Conservation (phyloP, 1,140 invertebrate genomes). For the Bombus superbus region DNA sequence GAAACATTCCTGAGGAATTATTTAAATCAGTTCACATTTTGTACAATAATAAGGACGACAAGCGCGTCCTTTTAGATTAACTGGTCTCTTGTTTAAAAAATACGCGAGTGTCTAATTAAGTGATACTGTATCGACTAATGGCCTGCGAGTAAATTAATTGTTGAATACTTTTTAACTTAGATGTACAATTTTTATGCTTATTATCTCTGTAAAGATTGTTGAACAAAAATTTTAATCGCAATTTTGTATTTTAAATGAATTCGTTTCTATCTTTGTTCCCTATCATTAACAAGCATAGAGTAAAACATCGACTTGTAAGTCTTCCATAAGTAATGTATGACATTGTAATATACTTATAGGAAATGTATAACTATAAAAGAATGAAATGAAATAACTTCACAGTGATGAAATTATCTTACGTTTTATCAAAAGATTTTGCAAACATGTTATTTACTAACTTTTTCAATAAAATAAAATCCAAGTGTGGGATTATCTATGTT, state of each 20-base stretch:
- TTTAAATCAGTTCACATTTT: conserved; percentile 9
- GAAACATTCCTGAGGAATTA: conserved; percentile 32
- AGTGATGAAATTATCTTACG: not conserved
- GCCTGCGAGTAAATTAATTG: conserved; percentile 36
- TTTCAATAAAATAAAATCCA: not conserved
- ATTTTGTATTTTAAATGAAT: conserved; percentile 34
- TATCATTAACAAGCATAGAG: not conserved
- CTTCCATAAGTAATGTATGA: not conserved
- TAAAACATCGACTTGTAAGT: not conserved
- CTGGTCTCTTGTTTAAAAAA: conserved; percentile 31
- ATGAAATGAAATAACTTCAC: not conserved
- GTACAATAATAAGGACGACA: conserved; percentile 2
- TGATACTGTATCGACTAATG: not conserved
- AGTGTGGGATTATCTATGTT: not conserved
- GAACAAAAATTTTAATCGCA: conserved; percentile 40
- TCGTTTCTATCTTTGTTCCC: not conserved
- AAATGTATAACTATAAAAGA: not conserved
- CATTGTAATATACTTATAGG: not conserved
- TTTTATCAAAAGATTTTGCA: not conserved
- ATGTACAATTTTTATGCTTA: conserved; percentile 38
- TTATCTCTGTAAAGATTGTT: conserved; percentile 39
- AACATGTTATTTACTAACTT: not conserved
- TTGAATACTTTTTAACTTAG: conserved; percentile 22
- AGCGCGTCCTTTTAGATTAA: not conserved
- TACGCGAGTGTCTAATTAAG: not conserved